A percentile compares a stretch with the other conserved stretches of the same genome.
phyloP scores from a whole-genome alignment of 2,113 vertebrate species.

The Serilophus lunatus region DNA sequence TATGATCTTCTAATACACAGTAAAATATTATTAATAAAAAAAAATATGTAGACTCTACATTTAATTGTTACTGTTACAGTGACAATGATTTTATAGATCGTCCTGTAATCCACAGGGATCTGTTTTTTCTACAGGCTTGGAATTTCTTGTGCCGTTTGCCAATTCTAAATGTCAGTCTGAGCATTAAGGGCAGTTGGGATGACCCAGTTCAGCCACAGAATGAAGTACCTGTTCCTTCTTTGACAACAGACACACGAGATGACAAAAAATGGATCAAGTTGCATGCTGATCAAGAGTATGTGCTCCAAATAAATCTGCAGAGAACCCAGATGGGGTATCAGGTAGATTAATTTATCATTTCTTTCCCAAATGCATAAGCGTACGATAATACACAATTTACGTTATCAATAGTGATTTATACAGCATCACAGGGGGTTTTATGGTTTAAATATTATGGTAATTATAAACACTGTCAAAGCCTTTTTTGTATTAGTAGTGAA shows the following conservation, averaged over 20 bases:
- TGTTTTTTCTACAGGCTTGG: conserved; percentile 81
- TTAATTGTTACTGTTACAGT: background rate
- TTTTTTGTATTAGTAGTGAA: background rate
- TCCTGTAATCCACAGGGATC: background rate
- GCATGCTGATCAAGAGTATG: conserved; percentile 97
- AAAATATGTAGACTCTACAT: background rate
- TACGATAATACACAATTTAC: background rate
- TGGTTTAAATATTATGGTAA: background rate
- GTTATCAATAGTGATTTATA: background rate
- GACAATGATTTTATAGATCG: background rate
- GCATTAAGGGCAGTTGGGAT: conserved; percentile 91
- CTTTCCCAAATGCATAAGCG: conserved; percentile 33
- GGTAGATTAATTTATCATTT: conserved; percentile 72
- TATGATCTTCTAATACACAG: background rate
- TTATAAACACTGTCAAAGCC: conserved; percentile 19
- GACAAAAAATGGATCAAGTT: conserved; percentile 84
- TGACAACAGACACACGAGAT: conserved; percentile 70
- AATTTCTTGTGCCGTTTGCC: conserved; percentile 88
- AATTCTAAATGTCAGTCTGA: conserved; percentile 82
- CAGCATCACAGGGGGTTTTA: background rate
- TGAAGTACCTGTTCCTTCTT: conserved; percentile 73
- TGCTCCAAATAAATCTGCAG: conserved; percentile 88
- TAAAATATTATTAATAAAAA: background rate
- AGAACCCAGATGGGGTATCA: conserved; percentile 81
- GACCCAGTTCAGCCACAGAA: conserved; percentile 68